Percentiles rank a stretch among this genome's conserved stretches.
phyloP scores from a whole-genome alignment of 2,888 invertebrate species.

The Dione vanillae region DNA sequence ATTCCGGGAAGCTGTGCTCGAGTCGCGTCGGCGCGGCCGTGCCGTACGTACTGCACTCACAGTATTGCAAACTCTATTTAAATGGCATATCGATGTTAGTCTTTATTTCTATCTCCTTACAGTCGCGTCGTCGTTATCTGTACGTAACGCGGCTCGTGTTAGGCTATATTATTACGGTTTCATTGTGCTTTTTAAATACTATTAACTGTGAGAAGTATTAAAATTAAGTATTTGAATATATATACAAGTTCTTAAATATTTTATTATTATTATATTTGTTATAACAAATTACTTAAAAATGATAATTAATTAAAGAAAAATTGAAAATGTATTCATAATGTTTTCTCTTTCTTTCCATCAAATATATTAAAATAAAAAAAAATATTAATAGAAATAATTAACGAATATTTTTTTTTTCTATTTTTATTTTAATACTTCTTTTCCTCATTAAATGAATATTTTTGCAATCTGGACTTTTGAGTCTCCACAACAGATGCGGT shows the following conservation, averaged over 20 bases:
- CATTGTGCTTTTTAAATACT: neutral
- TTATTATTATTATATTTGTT: too few species aligned
- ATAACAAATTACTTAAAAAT: too few species aligned
- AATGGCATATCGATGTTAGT: neutral
- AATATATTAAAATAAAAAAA: too few species aligned
- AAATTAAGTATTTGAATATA: too few species aligned
- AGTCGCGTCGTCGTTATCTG: neutral
- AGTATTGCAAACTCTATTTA: neutral
- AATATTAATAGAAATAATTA: too few species aligned
- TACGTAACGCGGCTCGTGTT: slow-evolving; percentile 9
- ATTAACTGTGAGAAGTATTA: too few species aligned
- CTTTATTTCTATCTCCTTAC: neutral
- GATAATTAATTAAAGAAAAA: too few species aligned
- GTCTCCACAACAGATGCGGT: neutral
- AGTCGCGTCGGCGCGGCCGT: neutral
- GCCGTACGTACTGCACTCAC: neutral
- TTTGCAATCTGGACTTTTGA: slow-evolving; percentile 3
- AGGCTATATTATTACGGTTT: neutral
- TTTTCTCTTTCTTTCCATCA: too few species aligned
- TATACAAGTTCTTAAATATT: too few species aligned
- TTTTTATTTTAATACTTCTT: neutral
- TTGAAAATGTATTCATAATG: too few species aligned
- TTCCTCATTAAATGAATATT: neutral
- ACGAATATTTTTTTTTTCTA: too few species aligned
- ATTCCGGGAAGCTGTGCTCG: slow-evolving; percentile 73